These are phyloP conservation scores for Phortica magna DNA, from an alignment of 2,888 invertebrate genomes.

Conservation along the genomic window DNA sequence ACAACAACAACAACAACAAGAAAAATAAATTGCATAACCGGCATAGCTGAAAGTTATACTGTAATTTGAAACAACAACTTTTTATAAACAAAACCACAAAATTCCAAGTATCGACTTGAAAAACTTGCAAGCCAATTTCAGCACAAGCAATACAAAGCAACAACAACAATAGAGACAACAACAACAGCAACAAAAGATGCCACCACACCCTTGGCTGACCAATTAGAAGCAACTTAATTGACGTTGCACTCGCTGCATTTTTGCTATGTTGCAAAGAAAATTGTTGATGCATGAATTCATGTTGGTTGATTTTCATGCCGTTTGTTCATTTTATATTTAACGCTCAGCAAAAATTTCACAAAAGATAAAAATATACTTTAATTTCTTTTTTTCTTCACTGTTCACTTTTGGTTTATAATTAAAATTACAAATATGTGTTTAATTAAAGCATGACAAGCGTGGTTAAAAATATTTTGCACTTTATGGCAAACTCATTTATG, in stretches of 20 bases:
- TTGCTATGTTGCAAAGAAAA: too few species aligned
- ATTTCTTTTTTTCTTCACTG: background rate
- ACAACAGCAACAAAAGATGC: background rate
- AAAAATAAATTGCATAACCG: too few species aligned
- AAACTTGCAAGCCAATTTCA: background rate
- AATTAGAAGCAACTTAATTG: too few species aligned
- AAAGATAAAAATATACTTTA: background rate
- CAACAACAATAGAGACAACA: background rate
- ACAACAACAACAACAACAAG: too few species aligned
- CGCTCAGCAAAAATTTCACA: too few species aligned
- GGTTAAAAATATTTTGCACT: background rate
- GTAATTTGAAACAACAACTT: too few species aligned
- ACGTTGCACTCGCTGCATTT: too few species aligned
- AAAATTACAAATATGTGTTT: slow-evolving; percentile 16
- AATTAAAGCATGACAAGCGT: slow-evolving; percentile 9
- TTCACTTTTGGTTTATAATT: slow-evolving; percentile 10
- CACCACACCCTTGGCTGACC: background rate
- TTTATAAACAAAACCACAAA: too few species aligned
- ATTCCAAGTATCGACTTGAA: too few species aligned
- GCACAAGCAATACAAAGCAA: background rate
- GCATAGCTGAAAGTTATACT: too few species aligned
- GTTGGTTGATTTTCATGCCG: too few species aligned
- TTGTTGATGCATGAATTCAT: too few species aligned
- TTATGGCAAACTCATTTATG: background rate
- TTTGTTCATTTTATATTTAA: background rate